These are phyloP conservation scores for Austrofundulus limnaeus DNA, from an alignment of 2,113 vertebrate genomes.

Conservation along the genomic window DNA sequence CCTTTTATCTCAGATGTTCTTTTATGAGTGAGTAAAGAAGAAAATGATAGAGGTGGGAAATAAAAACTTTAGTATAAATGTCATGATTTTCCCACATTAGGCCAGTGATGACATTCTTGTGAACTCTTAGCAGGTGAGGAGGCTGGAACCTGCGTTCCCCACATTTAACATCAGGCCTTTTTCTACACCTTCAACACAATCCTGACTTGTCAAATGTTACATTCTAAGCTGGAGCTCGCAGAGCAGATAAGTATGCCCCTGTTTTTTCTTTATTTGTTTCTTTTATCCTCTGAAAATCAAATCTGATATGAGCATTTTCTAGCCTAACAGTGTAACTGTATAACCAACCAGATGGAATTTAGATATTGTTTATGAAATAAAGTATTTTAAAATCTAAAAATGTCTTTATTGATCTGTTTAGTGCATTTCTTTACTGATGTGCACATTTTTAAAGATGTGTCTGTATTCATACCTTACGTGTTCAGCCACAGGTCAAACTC, in stretches of 20 bases:
- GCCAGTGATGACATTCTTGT: not conserved
- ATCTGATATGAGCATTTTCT: conserved; percentile 70
- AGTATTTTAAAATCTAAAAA: conserved; percentile 73
- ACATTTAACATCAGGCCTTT: conserved; percentile 13
- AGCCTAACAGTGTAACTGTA: conserved; percentile 69
- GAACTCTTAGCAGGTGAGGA: conserved; percentile 5
- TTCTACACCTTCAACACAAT: conserved; percentile 3
- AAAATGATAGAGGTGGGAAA: conserved; percentile 1
- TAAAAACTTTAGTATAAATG: conserved; percentile 41
- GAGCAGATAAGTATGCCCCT: conserved; percentile 43
- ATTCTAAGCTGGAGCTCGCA: conserved; percentile 22
- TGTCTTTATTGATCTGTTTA: not conserved
- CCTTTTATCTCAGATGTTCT: conserved; percentile 11
- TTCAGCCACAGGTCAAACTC: too few relatives aligned
- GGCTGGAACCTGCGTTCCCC: conserved; percentile 25
- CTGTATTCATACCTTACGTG: too few relatives aligned
- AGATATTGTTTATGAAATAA: conserved; percentile 80
- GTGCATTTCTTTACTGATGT: too few relatives aligned
- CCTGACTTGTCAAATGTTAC: conserved; percentile 11
- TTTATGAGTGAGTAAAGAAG: not conserved
- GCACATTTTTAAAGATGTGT: too few relatives aligned
- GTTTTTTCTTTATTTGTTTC: conserved; percentile 51
- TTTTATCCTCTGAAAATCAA: conserved; percentile 16
- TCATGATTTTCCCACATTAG: not conserved
- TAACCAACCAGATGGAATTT: conserved; percentile 65